Evolutionary conservation across 92 coral and sea anemone genomes (phyloP), one percentile per base, ranked within the genome.

Genomic region (Porites lobata): DNA sequence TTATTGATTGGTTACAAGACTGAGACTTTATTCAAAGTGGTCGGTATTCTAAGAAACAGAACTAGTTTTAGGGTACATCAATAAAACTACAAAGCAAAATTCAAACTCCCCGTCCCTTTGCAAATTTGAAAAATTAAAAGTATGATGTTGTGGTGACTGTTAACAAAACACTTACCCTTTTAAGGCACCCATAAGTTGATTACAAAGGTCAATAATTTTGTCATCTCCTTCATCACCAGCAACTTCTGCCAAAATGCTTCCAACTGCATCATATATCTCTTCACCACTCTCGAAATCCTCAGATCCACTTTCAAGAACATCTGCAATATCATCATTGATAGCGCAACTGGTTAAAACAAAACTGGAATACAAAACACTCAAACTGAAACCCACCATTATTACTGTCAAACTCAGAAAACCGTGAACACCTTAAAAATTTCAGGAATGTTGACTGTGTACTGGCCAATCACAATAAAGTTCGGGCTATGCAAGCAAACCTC

Each of bases 201-300:
- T 73, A 83, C 98, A 95, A 38, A 95, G 84, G 66, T 80, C 81
- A 54, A 86, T 80, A 14, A 93, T 85, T 7, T 88, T 66, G 24
- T 84, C 89, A 9, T 92, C 94, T 67, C 84, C 85, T 66, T 75
- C 84, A 64, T 91, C 89, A 58, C 90, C 91, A 17, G 94, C 91
- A 22, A 93, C 95, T 65, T 95, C 98, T 43, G 92, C 91, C 24
- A 95, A 75, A 13, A 95, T 86, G 64, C 91, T 93, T 24, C 98
- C 98, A 57, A 95, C 96, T 9, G 96, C 98, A 79, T 95, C 96
- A 76, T 88, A 80, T 54, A 95, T 86, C 69, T 95, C 98, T 3
- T 92, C 90, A 6, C 94, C 96, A 90, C 84, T 93, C 86, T 91
- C 96, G 86, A 95, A 95, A 77, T 95, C 98, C 22, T 95, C 98